These are phyloP conservation scores for Drosophila greeni DNA, from an alignment of 2,888 invertebrate species.

Conservation along the genomic window DNA sequence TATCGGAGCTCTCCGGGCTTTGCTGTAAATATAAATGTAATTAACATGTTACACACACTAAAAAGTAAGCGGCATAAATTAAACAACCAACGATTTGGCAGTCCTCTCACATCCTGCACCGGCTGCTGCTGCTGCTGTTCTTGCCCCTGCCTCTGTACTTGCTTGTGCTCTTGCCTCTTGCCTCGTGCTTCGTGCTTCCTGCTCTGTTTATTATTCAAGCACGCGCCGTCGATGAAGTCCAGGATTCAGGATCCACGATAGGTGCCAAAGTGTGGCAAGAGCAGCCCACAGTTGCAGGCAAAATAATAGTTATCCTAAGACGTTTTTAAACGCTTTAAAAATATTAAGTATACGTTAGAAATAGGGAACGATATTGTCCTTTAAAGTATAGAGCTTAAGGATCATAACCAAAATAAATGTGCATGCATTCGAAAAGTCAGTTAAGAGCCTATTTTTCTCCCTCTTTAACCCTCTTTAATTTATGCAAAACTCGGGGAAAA, in stretches of 20 bases:
- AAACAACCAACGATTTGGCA: conserved; percentile 60
- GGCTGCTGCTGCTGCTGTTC: background rate
- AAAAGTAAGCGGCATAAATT: conserved; percentile 63
- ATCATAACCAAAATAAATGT: too few relatives aligned
- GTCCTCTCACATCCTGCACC: conserved; percentile 15
- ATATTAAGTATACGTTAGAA: too few relatives aligned
- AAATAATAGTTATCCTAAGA: conserved; percentile 2
- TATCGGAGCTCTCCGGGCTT: conserved; percentile 22
- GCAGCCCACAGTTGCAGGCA: background rate
- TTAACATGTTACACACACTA: conserved; percentile 62
- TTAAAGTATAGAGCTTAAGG: background rate
- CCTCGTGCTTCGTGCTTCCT: conserved; percentile 23
- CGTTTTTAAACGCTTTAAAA: background rate
- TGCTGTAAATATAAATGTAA: conserved; percentile 60
- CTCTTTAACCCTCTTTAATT: background rate
- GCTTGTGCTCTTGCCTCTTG: conserved; percentile 30
- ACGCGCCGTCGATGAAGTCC: conserved; percentile 54
- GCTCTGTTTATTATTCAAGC: conserved; percentile 69
- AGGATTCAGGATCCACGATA: conserved; percentile 29
- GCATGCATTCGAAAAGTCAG: too few relatives aligned
- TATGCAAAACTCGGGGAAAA: background rate
- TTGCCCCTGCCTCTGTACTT: background rate
- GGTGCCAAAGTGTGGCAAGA: conserved; percentile 43
- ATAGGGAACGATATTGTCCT: too few relatives aligned
- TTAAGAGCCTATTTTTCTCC: background rate